These are phyloP conservation scores for Odontomyia ornata DNA, from an alignment of 2,888 invertebrate species.

Conservation along the genomic window DNA sequence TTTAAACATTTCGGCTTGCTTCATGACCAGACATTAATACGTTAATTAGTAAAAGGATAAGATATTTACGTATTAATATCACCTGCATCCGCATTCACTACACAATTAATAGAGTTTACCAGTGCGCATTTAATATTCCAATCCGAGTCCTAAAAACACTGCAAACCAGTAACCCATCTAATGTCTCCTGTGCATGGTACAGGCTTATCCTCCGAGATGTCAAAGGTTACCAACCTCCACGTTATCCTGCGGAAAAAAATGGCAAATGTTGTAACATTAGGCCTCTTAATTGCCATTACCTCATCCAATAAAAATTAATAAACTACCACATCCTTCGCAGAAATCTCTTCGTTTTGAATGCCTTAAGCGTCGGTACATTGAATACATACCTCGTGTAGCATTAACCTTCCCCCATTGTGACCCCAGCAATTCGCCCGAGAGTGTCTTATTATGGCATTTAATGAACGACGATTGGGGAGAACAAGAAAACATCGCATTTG, in stretches of 20 bases:
- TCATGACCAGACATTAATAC: too few species aligned
- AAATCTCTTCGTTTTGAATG: neutral
- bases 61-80: too few species aligned
- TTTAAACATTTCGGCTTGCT: neutral
- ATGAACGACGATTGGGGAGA: neutral
- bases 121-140: constrained; percentile 12
- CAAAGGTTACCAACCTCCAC: neutral
- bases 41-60: too few species aligned
- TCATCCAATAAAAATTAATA: constrained; percentile 40
- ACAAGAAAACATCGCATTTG: constrained; percentile 21
- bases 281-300: constrained; percentile 38
- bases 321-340: constrained; percentile 17
- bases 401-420: constrained; percentile 31
- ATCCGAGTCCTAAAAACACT: neutral
- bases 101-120: constrained; percentile 25
- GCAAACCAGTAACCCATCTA: too few species aligned
- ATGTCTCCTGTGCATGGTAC: neutral
- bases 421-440: constrained; percentile 31
- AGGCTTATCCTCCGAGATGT: neutral
- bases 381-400: constrained; percentile 1
- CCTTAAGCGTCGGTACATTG: too few species aligned
- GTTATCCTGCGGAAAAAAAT: constrained; percentile 6
- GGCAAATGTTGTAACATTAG: constrained; percentile 31
- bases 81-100: neutral
- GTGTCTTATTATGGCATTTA: constrained; percentile 39